phyloP scores from a whole-genome alignment of 2,113 vertebrate genomes.

The Halichoeres trimaculatus region DNA sequence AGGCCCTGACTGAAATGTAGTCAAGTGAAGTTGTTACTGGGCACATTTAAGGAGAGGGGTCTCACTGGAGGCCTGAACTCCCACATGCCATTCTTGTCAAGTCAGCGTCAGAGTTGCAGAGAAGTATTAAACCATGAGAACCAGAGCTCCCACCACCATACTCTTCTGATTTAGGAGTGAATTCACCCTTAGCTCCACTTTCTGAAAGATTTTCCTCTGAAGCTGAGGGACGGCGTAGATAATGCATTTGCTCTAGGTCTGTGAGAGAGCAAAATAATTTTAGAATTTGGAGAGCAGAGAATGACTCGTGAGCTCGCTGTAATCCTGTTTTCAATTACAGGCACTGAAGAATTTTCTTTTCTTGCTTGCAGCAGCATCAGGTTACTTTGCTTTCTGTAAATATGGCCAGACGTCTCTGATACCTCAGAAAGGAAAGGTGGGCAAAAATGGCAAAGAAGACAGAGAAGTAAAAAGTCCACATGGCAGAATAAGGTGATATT shows the following conservation, averaged over 20 bases:
- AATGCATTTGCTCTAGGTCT: slow-evolving; percentile 18
- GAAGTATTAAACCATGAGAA: neutral
- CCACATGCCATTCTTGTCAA: neutral
- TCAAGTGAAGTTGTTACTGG: no score
- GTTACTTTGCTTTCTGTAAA: slow-evolving; percentile 63
- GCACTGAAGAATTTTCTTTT: slow-evolving; percentile 44
- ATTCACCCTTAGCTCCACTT: slow-evolving; percentile 5
- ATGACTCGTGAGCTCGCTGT: slow-evolving; percentile 47
- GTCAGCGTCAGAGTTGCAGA: neutral
- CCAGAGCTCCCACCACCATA: neutral
- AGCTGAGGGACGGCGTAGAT: slow-evolving; percentile 25
- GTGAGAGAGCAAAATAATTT: slow-evolving; percentile 41
- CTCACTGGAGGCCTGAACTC: neutral
- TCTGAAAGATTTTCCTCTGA: slow-evolving; percentile 9
- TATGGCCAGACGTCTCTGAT: slow-evolving; percentile 40
- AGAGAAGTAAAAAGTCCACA: neutral
- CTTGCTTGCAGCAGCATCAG: slow-evolving; percentile 40
- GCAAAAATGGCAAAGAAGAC: slow-evolving; percentile 20
- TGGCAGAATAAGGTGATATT: neutral
- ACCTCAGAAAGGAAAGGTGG: slow-evolving; percentile 47
- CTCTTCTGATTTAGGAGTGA: neutral
- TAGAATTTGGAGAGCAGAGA: slow-evolving; percentile 44
- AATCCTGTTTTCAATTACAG: slow-evolving; percentile 81
- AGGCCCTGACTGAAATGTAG: no score
- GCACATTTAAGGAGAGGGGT: neutral